Base-by-base conservation (phyloP, 2,797 vertebrate species). In the Phyllotis vaccarum region DNA sequence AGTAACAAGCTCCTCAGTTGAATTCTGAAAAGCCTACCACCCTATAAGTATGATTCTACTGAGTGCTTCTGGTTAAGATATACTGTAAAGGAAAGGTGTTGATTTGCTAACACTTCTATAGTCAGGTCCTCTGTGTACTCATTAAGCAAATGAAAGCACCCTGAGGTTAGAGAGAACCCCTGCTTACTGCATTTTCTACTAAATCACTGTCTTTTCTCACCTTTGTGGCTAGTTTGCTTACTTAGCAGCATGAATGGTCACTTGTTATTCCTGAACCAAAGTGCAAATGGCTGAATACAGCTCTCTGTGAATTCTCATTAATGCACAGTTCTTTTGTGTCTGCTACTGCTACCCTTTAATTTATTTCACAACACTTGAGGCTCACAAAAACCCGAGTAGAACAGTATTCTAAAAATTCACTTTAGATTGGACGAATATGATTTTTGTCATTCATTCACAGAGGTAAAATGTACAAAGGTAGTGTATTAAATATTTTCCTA, bases 401-500 rank as follows among this genome's bases (percentile, higher is more conserved):
- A 85, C 17, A 72, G 88, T 72, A 62, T 52, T 70, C 83, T n/a
- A 3, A 49, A 74, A 92, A 90, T 79, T 79, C 17, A 90, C n/a
- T 90, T 87, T 62, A 66, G n/a, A 68, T 24, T 82, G 49, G 66
- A 80, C 54, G 46, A 95, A 83, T 82, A 24, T 74, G 87, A 95
- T 92, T 79, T 66, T 66, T 95, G 91, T 46, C 86, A 88, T 96
- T 86, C 78, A 19, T 68, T 49, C 37, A 64, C 68, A 96, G 96
- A 97, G 79, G 29, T 80, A 92, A 93, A 94, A 74, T 90, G 88
- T 94, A 58, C 72, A 80, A 81, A 58, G 91, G 93, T 90, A 52
- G 70, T 93, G 96, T 97, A 97, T 95, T 95, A 97, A 96, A 37
- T 79, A 95, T 95, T 98, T 97, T 95, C 91, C 54, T 96, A 94